Percentiles rank a stretch among this genome's conserved stretches.
Conservation (phyloP, 1,140 invertebrate genomes). For the Drosophila sp. region DNA sequence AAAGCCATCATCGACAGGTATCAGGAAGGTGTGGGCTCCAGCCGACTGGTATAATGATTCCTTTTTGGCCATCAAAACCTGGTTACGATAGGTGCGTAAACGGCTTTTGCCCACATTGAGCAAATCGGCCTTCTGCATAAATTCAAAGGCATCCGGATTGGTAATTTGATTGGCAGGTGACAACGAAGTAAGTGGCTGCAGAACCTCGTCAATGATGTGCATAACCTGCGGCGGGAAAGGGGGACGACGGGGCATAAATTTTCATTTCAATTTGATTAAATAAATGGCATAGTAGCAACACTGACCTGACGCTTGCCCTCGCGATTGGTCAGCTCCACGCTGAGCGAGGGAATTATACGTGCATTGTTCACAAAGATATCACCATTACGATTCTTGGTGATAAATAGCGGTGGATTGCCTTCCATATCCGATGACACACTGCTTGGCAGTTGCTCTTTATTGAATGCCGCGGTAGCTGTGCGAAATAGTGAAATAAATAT, state of each 20-base stretch:
- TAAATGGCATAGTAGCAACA: slow-evolving; percentile 6
- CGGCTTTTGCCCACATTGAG: slow-evolving; percentile 87
- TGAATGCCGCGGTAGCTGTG: slow-evolving; percentile 88
- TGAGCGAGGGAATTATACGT: slow-evolving; percentile 87
- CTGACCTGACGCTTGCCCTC: slow-evolving; percentile 88
- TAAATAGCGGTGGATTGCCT: slow-evolving; percentile 91
- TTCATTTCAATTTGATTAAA: background rate
- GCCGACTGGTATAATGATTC: slow-evolving; percentile 89
- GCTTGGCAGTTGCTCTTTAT: slow-evolving; percentile 87
- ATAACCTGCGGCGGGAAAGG: slow-evolving; percentile 86
- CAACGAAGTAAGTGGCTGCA: slow-evolving; percentile 87
- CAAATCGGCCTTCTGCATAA: slow-evolving; percentile 89
- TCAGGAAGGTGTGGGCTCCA: slow-evolving; percentile 93
- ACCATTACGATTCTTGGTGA: slow-evolving; percentile 87
- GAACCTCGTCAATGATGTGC: slow-evolving; percentile 91
- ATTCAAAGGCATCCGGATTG: slow-evolving; percentile 91
- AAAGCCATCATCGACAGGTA: slow-evolving; percentile 94
- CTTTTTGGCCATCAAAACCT: slow-evolving; percentile 88
- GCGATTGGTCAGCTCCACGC: slow-evolving; percentile 85
- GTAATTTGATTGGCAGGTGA: slow-evolving; percentile 86
- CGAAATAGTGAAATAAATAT: background rate
- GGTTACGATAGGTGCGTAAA: slow-evolving; percentile 89
- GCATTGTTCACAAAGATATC: slow-evolving; percentile 93
- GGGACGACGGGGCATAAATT: background rate
- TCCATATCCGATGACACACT: slow-evolving; percentile 89